Base-by-base conservation (phyloP, 2,888 invertebrate species). In the Mayetiola destructor region DNA sequence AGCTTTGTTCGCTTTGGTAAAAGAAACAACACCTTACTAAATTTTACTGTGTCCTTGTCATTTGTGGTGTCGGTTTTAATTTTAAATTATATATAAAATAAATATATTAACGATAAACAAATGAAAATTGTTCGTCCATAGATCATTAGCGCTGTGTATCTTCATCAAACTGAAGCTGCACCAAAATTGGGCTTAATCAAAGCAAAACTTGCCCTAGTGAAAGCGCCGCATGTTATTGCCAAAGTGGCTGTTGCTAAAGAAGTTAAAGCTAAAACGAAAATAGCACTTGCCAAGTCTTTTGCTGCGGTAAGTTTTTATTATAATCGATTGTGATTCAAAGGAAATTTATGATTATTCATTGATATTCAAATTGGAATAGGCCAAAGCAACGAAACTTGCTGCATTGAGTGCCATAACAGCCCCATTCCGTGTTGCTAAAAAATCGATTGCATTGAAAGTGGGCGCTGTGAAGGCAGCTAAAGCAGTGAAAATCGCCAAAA, bases 241-340 rank as follows among this genome's bases (percentile, higher is more conserved):
- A 27, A 56, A 3, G 30, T 56, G 27, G 29, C 30, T 9, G 56
- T 56, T n/a, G 56, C 56, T 27, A 56, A 56, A 18, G 56, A 56
- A 18, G 40, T 56, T 18, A 40, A 40, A 40, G 40, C 56, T 3
- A 56, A 56, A 30, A 56, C 27, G 2, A 37, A 23, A n/a, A 37
- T 56, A 12, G 56, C 56, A 2, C 8, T 27, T 8, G 40, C 30
- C 12, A 39, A 56, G 27, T 8, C 56, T 8, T 2, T 40, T 40
- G 39, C 29, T 10, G 56, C 56, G 10, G 56, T 56, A 30, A 56
- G 56, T 30, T 16, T 4, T 3, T 6, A 2, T 10, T 10, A 12
- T 18, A 9, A 18, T 9, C 12, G 32, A 9, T n/a, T 32, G 6
- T 32, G 12, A 32, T 12, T 32, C 32, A 32, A n/a, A n/a, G n/a